phyloP scores from a whole-genome alignment of 1,140 invertebrate species.

The Ceratoteleas bidentatus region DNA sequence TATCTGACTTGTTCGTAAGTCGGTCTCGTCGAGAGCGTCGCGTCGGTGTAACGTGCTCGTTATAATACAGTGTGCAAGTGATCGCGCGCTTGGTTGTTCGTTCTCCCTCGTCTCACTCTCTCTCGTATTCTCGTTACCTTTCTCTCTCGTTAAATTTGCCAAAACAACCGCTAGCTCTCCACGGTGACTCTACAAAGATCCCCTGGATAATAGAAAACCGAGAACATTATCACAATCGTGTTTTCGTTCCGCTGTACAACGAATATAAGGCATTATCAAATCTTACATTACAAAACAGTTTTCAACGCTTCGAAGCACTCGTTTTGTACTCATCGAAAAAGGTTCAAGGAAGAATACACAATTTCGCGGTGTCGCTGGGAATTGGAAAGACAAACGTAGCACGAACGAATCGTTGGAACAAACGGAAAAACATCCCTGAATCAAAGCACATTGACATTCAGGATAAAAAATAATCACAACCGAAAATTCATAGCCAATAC shows the following conservation, averaged over 20 bases:
- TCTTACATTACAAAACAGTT: conserved; percentile 21
- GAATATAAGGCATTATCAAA: conserved; percentile 46
- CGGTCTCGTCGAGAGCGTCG: not conserved
- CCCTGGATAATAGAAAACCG: conserved; percentile 12
- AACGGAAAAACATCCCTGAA: no score
- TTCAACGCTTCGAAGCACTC: conserved; percentile 29
- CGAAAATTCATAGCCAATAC: no score
- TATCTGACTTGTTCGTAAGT: not conserved
- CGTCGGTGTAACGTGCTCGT: no score
- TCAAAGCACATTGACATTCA: no score
- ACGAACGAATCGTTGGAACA: no score
- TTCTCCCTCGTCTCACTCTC: no score
- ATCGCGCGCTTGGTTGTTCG: conserved; percentile 25
- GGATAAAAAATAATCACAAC: not conserved
- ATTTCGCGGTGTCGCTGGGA: conserved; percentile 12
- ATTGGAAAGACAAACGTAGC: conserved; percentile 23
- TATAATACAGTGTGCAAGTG: conserved; percentile 26
- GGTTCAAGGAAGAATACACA: conserved; percentile 24
- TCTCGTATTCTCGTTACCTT: no score
- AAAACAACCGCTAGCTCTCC: conserved; percentile 21
- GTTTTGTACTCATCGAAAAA: conserved; percentile 41
- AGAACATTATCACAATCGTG: conserved; percentile 30
- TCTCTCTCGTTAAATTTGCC: not conserved
- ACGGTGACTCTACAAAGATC: not conserved
- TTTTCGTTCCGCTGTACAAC: conserved; percentile 18